phyloP scores from a whole-genome alignment of 2,888 invertebrate genomes.

The Melanostoma mellinum region DNA sequence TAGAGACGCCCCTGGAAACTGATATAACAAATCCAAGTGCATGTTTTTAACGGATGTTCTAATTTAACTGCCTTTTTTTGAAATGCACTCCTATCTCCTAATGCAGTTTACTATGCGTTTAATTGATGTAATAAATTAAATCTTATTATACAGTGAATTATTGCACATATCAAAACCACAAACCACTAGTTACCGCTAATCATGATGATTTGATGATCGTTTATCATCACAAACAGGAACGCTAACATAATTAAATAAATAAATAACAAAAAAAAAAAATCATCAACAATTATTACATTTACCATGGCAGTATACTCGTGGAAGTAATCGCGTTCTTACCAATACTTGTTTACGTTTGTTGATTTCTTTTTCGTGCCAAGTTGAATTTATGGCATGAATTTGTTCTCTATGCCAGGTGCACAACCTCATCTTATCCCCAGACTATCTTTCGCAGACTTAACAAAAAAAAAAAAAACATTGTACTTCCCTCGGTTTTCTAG shows the following conservation, averaged over 20 bases:
- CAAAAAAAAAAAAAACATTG: background rate
- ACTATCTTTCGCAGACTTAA: background rate
- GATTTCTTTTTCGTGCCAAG: constrained; percentile 46
- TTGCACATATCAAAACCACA: constrained; percentile 47
- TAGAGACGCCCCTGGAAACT: too few relatives aligned
- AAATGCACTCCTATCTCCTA: background rate
- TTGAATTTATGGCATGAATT: constrained; percentile 38
- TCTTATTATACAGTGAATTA: constrained; percentile 55
- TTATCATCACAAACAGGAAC: constrained; percentile 48
- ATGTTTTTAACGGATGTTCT: background rate
- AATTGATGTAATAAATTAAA: constrained; percentile 51
- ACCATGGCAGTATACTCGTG: constrained; percentile 37
- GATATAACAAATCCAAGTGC: too few relatives aligned
- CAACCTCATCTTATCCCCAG: constrained; percentile 1
- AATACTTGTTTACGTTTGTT: constrained; percentile 25
- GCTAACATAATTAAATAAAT: constrained; percentile 42
- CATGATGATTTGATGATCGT: constrained; percentile 60
- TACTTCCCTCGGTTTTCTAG: background rate
- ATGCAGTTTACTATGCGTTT: constrained; percentile 9
- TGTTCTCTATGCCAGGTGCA: constrained; percentile 26
- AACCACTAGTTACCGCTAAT: constrained; percentile 53
- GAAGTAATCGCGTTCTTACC: background rate
- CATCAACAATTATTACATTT: constrained; percentile 52
- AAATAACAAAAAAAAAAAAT: constrained; percentile 1
- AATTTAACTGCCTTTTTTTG: background rate